Base-by-base conservation (phyloP, 2,888 invertebrate species). In the Eristalis tenax region DNA sequence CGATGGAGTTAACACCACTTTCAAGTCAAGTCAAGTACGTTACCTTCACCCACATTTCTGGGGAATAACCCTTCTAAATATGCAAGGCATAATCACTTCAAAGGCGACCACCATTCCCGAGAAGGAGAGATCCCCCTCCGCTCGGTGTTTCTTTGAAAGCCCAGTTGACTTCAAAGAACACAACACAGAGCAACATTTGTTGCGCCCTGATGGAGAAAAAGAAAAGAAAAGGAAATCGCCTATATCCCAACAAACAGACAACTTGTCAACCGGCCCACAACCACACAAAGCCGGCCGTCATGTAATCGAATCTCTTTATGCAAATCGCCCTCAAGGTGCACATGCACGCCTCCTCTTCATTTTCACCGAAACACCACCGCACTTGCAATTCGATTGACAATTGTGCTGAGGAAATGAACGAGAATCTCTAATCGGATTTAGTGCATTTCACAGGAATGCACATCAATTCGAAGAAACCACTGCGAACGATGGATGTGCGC, bases 231-330 rank as follows among this genome's bases (percentile, higher is more conserved):
- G 50, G 32, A 38, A 8, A 23, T 35, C 40, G 35, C 35, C 43
- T 66, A 69, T 73, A 83, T 79, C 79, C 64, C 83, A 87, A 87
- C 87, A 87, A 83, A 80, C 79, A 83, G 83, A 79, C 87, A 83
- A 71, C 79, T 64, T 83, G 79, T 80, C 87, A 83, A 83, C 71
- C 80, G 87, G 68, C 68, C 83, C 50, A 83, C 75, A 69, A 80
- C 71, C 70, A 79, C 87, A 80, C 50, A 79, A 87, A 75, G 32
- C 56, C 43, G 63, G 35, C 50, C 26, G 22, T 22, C 68, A 56
- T 83, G 83, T 83, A 86, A 86, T 73, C 40, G 83, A 80, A 83
- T 80, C 79, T 73, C 50, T 70, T 73, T 76, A 87, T 87, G 87
- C 73, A 76, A 87, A 83, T 87, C 57, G 43, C 28, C 74, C 57